Evolutionary conservation across 2,888 invertebrate species (phyloP), one percentile per base, ranked within the genome.

Genomic region (Dusona sp.): DNA sequence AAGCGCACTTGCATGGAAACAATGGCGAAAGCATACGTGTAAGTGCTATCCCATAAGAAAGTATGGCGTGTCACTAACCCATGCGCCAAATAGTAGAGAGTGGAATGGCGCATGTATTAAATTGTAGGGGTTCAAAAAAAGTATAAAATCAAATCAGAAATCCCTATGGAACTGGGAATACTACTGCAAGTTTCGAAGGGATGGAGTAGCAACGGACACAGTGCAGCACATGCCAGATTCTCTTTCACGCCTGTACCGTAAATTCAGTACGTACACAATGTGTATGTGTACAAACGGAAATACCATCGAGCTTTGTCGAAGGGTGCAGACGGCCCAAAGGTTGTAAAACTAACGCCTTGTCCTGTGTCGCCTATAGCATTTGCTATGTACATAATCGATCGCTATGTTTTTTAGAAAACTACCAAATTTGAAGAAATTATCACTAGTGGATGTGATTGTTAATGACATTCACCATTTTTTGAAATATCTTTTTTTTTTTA

Each of bases 301-400:
- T 51, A 70, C n/a, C n/a, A 7, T 16, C 61, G 54, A n/a, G 65
- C 73, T 68, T 81, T 84, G 68, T 67, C 42, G 61, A 36, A 79
- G 73, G 48, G 73, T 83, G 48, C 67, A 57, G 73, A 83, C 29
- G 45, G 72, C 45, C n/a, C 36, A 57, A 77, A 73, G 85, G 61
- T 88, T 88, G 90, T 91, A 91, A 90, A 90, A 88, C 90, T 85
- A 79, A 89, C 89, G 89, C 86, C 90, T 42, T 42, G 42, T 42
- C 13, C 83, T 89, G 57, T 68, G 79, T 68, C 67, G 45, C 79
- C 22, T 68, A 73, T 61, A 16, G 77, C 61, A 19, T 16, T 19
- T 54, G n/a, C 13, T 57, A 22, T 45, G 33, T 57, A 25, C 72
- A n/a, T 25, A 42, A 68, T 68, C 13, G 25, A 42, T 42, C 9